A percentile compares a stretch with the other conserved stretches of the same genome.
phyloP scores from a whole-genome alignment of 2,888 invertebrate species.

The Latrodectus hesperus region DNA sequence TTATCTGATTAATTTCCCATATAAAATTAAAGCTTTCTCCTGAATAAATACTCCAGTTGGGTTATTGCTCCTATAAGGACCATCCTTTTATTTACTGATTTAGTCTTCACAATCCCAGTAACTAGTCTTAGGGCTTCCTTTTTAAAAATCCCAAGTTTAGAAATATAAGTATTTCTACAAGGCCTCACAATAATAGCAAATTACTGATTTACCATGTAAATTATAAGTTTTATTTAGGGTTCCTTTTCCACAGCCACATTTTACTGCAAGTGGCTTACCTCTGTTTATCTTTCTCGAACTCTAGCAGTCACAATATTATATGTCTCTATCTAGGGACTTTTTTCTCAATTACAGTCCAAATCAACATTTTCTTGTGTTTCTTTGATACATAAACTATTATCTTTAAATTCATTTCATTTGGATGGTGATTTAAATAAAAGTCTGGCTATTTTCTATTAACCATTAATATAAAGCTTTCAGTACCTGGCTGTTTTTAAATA shows the following conservation, averaged over 20 bases:
- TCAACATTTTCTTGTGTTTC: slow-evolving; percentile 3
- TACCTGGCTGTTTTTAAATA: not conserved
- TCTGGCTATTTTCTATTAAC: slow-evolving; percentile 8
- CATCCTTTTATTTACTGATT: slow-evolving; percentile 9
- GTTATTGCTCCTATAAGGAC: not conserved
- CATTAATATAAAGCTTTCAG: slow-evolving; percentile 10
- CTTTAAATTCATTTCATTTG: slow-evolving; percentile 21
- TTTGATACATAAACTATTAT: slow-evolving; percentile 9
- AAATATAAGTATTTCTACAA: not conserved
- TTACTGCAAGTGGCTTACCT: not conserved
- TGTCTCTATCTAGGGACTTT: not conserved
- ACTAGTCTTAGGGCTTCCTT: slow-evolving; percentile 25
- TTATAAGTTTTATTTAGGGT: slow-evolving; percentile 12
- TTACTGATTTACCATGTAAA: slow-evolving; percentile 13
- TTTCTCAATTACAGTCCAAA: slow-evolving; percentile 22
- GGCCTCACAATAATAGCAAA: slow-evolving; percentile 14
- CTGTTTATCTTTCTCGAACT: not conserved
- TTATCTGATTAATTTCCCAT: slow-evolving; percentile 17
- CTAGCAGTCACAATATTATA: slow-evolving; percentile 2
- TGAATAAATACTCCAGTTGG: not conserved
- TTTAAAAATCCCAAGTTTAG: slow-evolving; percentile 9
- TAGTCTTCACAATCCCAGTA: not conserved
- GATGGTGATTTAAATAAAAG: slow-evolving; percentile 25
- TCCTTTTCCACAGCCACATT: slow-evolving; percentile 2
- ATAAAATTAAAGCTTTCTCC: slow-evolving; percentile 12